Evolutionary conservation across 2,797 vertebrate species (phyloP).

Genomic region (Eremophila alpestris): DNA sequence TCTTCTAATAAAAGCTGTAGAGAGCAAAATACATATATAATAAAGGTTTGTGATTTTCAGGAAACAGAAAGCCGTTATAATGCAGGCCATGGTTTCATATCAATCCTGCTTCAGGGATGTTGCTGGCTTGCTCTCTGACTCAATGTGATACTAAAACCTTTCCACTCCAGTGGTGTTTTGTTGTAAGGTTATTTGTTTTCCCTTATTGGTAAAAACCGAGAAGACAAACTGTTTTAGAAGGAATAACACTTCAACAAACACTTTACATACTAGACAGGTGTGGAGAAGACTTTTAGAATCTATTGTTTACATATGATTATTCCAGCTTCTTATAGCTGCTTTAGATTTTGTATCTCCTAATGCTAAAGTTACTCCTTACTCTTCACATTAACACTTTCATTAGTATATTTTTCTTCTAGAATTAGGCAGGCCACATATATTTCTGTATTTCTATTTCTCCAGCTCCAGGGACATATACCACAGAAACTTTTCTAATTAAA

Average conservation of each 20-base stretch:
- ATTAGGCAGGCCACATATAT: not conserved
- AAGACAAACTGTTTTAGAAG: not conserved
- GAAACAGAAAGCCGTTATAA: not conserved
- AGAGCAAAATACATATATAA: not conserved
- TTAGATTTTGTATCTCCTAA: not conserved
- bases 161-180: not conserved
- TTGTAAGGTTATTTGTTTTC: not conserved
- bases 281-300: not conserved
- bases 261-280: not conserved
- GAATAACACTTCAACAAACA: not conserved
- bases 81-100: not conserved
- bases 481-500: not conserved
- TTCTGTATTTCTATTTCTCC: not conserved
- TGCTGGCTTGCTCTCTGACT: not conserved
- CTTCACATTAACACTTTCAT: not conserved
- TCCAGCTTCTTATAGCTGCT: not conserved
- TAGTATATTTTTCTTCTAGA: not conserved
- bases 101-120: not conserved
- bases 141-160: not conserved
- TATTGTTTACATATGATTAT: not conserved
- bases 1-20: slow-evolving; percentile 10
- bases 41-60: not conserved
- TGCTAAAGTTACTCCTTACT: not conserved
- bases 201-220: not conserved
- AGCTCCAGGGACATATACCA: not conserved